phyloP scores from a whole-genome alignment of 2,888 invertebrate genomes.

The Phengaris alcon region DNA sequence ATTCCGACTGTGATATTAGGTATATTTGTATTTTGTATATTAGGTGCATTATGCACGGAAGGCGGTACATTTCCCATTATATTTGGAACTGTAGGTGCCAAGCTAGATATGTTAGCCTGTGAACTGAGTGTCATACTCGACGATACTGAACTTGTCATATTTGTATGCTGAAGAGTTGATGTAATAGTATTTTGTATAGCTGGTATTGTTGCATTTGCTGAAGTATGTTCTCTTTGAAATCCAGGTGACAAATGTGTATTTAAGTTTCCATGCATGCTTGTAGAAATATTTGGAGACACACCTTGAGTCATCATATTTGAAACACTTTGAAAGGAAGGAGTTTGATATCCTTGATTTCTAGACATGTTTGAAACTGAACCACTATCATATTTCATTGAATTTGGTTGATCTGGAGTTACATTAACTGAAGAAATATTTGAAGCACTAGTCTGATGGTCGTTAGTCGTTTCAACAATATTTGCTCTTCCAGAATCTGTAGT shows the following conservation, averaged over 20 bases:
- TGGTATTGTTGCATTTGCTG: slow-evolving; percentile 52
- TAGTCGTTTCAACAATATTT: slow-evolving; percentile 39
- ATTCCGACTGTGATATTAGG: slow-evolving; percentile 53
- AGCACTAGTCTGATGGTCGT: slow-evolving; percentile 45
- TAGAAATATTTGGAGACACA: slow-evolving; percentile 50
- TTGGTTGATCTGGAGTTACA: slow-evolving; percentile 44
- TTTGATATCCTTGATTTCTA: slow-evolving; percentile 56
- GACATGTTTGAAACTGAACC: slow-evolving; percentile 48
- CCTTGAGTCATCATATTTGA: slow-evolving; percentile 54
- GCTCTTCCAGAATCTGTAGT: slow-evolving; percentile 35
- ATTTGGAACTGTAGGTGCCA: slow-evolving; percentile 49
- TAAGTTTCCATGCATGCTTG: slow-evolving; percentile 52
- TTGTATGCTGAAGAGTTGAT: slow-evolving; percentile 54
- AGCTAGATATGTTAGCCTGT: slow-evolving; percentile 52
- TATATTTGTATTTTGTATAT: slow-evolving; percentile 48
- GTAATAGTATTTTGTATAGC: slow-evolving; percentile 47
- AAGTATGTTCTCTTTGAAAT: slow-evolving; percentile 59
- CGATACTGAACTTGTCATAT: slow-evolving; percentile 55
- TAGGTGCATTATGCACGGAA: slow-evolving; percentile 51
- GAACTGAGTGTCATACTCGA: slow-evolving; percentile 56
- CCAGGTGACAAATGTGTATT: slow-evolving; percentile 56
- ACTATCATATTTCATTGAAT: slow-evolving; percentile 55
- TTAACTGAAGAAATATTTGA: slow-evolving; percentile 48
- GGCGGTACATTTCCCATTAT: slow-evolving; percentile 51
- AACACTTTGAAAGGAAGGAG: slow-evolving; percentile 49